Percentiles rank a stretch among this genome's conserved stretches.
Conservation (phyloP, 2,113 vertebrate genomes). For the Muntiacus muntjak region DNA sequence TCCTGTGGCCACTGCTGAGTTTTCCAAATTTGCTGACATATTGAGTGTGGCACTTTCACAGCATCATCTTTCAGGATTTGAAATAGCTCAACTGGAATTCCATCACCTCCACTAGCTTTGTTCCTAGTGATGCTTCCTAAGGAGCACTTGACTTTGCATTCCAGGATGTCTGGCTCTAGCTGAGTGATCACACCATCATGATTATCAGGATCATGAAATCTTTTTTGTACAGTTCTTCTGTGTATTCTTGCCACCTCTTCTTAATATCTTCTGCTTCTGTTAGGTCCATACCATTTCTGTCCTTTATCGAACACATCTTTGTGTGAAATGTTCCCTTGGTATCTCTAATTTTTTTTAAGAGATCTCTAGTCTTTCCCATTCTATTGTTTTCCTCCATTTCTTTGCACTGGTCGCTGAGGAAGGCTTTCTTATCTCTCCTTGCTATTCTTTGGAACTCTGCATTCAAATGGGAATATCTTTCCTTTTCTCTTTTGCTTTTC, state of each 20-base stretch:
- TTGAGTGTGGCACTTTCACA: background rate
- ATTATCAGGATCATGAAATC: background rate
- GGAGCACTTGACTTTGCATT: background rate
- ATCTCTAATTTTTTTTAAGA: background rate
- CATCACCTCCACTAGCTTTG: background rate
- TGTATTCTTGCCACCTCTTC: background rate
- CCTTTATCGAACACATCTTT: background rate
- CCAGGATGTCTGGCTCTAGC: background rate
- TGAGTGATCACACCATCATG: background rate
- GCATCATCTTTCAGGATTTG: background rate
- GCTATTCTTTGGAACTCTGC: background rate
- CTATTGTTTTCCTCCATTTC: background rate
- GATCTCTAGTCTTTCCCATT: background rate
- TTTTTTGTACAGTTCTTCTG: background rate
- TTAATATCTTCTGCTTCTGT: background rate
- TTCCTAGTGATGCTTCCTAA: background rate
- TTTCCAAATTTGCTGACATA: background rate
- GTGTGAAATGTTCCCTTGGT: background rate
- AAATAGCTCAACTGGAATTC: background rate
- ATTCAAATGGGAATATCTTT: background rate
- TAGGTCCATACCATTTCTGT: background rate
- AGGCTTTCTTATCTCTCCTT: background rate
- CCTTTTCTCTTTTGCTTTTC: background rate
- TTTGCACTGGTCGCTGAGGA: background rate
- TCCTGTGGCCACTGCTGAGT: background rate